phyloP scores from a whole-genome alignment of 2,797 vertebrate species.

The Anas georgica region DNA sequence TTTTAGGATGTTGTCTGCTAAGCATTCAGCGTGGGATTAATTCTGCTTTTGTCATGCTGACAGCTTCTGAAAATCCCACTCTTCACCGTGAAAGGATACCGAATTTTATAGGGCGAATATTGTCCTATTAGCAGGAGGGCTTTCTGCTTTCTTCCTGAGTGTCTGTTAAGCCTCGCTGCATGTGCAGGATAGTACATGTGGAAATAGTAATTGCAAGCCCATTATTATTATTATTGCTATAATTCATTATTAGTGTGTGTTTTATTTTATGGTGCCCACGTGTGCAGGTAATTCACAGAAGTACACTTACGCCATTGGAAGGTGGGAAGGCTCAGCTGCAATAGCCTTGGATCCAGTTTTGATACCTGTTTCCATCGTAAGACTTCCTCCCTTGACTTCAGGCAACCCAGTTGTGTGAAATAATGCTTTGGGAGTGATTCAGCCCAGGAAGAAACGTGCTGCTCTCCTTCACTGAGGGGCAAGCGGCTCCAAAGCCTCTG shows the following conservation, averaged over 20 bases:
- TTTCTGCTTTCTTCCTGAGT: neutral
- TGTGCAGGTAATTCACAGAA: conserved; percentile 45
- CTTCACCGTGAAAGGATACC: neutral
- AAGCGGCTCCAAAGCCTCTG: neutral
- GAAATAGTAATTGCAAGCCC: conserved; percentile 65
- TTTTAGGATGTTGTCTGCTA: neutral
- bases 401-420: neutral
- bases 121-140: neutral
- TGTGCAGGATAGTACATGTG: conserved; percentile 60
- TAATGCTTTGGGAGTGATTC: neutral
- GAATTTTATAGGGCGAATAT: neutral
- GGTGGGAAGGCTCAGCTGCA: neutral
- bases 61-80: neutral
- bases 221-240: conserved; percentile 64
- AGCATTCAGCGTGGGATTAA: neutral
- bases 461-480: accelerated
- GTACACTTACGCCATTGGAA: neutral
- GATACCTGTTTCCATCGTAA: neutral
- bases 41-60: neutral
- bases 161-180: neutral
- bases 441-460: neutral
- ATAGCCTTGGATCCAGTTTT: neutral
- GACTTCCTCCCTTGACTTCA: neutral
- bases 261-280: conserved; percentile 67
- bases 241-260: conserved; percentile 58